Evolutionary conservation across 2,113 vertebrate genomes (phyloP), one percentile per base, ranked within the genome.

Genomic region (Odocoileus virginianus): DNA sequence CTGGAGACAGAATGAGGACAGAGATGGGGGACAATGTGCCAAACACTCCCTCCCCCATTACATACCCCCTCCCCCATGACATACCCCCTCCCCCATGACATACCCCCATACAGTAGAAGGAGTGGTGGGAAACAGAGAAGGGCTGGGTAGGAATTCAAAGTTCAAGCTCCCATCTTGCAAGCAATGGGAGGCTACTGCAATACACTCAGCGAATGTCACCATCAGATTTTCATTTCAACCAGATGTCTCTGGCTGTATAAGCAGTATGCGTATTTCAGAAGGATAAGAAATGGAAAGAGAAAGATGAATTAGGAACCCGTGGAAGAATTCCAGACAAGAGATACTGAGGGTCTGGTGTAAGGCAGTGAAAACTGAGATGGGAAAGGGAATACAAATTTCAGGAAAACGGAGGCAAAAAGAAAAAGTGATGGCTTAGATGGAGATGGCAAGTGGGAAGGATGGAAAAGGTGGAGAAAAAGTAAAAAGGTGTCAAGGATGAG

Each of bases 311-410:
- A 94, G 33, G 27, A 94, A 76, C 55, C 15, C 14, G 43, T 40
- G 15, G 45, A 54, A 92, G 85, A 78, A 93, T 94, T 85, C 57
- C 45, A 88, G n/a, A 45, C 74, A 79, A 52, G 47, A 84, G 27
- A 12, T 95, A 79, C 12, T 1, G 2, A 52, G 71, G n/a, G 1
- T 60, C 71, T 95, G 79, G 71, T 58, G 57, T 3, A 95, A 81
- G 25, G n/a, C 61, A 67, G 6, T 92, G 74, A 78, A 96, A 87
- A 97, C 4, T 52, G n/a, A 96, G 4, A 54, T 14, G 33, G 33
- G 85, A 97, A 94, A 10, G 8, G 7, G 13, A 89, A 87, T 40
- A 87, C 16, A 86, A 55, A 91, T 52, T 81, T 58, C 54, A 93
- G 76, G 7, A 40, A 95, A 89, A 84, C 16, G 10, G 27, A 84